Base-by-base conservation (phyloP, 2,888 invertebrate species). In the Lasius fuliginosus region DNA sequence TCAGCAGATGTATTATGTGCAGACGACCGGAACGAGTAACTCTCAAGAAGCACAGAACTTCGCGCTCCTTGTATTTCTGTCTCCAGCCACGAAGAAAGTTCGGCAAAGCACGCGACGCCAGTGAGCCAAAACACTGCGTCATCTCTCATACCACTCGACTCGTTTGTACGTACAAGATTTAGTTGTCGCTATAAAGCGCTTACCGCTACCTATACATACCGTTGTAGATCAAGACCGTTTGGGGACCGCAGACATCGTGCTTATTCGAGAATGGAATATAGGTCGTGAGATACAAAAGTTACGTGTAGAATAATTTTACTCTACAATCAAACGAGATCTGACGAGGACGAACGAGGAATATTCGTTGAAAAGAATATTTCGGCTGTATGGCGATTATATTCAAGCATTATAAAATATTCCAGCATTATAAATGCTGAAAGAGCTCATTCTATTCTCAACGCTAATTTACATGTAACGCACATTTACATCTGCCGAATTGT, bases 101-200 rank as follows among this genome's bases (percentile, higher is more conserved):
- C 46, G 49, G 64, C 27, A 76, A 88, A 86, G 86, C 76, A 5
- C 12, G 36, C 65, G 76, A 77, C 62, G 46, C 58, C 60, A 49
- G 74, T 69, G 67, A 33, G 42, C 68, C 76, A 68, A 69, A 81
- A 58, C 69, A 58, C 74, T 76, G 30, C 42, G 46, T 81, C 67
- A 46, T 58, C 79, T 46, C 27, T 68, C 65, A 64, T 67, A 64
- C 64, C 49, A 74, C 74, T 58, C 71, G 62, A 42, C 68, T 75
- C 56, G 49, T 77, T 85, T 68, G 64, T 76, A 82, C 53, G 76
- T 82, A 82, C 71, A 83, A 84, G 85, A 84, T 91, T 87, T 83
- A 87, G 81, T 88, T 86, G 86, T 87, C 82, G 71, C 76, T 85
- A 86, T 85, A 83, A 85, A 86, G 84, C 86, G 88, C 89, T 89